Conservation (phyloP, 2,797 vertebrate genomes). For the Periparus ater region DNA sequence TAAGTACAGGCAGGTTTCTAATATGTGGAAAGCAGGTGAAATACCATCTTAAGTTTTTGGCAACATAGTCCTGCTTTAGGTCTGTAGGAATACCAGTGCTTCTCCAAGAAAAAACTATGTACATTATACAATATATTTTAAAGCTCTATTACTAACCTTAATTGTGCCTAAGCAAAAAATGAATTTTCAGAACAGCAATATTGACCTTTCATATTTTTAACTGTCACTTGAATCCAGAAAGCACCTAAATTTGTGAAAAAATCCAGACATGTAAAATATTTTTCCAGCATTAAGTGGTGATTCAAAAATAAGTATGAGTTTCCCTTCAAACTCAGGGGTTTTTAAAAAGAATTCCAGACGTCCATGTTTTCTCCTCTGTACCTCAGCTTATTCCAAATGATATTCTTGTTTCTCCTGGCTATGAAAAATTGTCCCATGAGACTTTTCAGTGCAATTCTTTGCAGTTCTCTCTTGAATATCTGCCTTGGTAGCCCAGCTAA, state of each 20-base stretch:
- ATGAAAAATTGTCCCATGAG: neutral
- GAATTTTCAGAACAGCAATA: neutral
- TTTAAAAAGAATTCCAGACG: neutral
- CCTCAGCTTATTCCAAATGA: neutral
- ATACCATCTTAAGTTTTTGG: neutral
- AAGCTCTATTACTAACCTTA: neutral
- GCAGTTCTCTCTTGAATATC: neutral
- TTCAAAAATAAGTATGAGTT: neutral
- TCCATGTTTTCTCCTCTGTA: neutral
- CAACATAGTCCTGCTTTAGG: neutral
- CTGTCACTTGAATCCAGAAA: neutral
- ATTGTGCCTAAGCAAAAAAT: neutral
- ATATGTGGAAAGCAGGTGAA: neutral
- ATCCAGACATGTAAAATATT: neutral
- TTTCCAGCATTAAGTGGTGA: neutral
- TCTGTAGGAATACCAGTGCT: neutral
- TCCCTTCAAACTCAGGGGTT: neutral
- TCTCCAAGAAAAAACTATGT: neutral
- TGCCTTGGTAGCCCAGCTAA: neutral
- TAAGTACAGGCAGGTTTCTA: neutral
- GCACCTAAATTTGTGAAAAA: neutral
- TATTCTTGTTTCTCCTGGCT: neutral
- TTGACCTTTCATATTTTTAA: neutral
- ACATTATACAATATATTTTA: neutral
- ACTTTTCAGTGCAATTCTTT: neutral